Evolutionary conservation across 2,113 vertebrate genomes (phyloP), one percentile per base, ranked within the genome.

Genomic region (Acanthisitta chloris): DNA sequence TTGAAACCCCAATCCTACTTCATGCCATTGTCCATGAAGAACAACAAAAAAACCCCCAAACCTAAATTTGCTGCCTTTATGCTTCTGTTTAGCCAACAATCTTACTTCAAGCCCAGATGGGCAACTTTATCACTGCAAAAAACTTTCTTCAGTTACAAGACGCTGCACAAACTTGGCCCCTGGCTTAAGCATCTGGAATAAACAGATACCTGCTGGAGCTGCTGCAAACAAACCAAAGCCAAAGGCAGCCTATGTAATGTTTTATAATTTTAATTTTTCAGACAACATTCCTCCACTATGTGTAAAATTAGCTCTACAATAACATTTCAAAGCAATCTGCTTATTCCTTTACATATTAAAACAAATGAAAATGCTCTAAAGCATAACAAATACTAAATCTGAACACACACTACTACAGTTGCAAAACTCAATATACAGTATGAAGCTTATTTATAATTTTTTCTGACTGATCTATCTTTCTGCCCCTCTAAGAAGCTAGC

Each of bases 401-500:
- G 96, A 88, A 96, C 86, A 96, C 95, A 95, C 69, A 69, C 89
- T 96, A 93, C 52, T 94, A 79, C 94, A 97, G 66, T 36, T 82
- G 89, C 95, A 86, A 93, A 94, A 92, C 77, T 97, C 97, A 94
- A 69, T 61, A 88, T 86, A 95, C 76, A 93, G 52, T 95, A 98
- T 51, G 94, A 92, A 59, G 92, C 91, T 96, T 92, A 95, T 58
- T 96, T 76, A 86, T 79, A 71, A 61, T 43, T 92, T 93, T 52
- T 92, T 96, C 85, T 57, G 36, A 90, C 65, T 89, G 93, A 89
- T 72, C 85, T 64, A 94, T 57, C 77, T 85, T 92, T 88, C 81
- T 94, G 45, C 83, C 86, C 93, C 78, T 86, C 95, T 93, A 88
- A 65, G 61, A 90, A 90, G 81, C 71, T 89, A 95, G 81, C 72